Conservation (phyloP, 2,888 invertebrate genomes). For the Lasioglossum leucozonium region DNA sequence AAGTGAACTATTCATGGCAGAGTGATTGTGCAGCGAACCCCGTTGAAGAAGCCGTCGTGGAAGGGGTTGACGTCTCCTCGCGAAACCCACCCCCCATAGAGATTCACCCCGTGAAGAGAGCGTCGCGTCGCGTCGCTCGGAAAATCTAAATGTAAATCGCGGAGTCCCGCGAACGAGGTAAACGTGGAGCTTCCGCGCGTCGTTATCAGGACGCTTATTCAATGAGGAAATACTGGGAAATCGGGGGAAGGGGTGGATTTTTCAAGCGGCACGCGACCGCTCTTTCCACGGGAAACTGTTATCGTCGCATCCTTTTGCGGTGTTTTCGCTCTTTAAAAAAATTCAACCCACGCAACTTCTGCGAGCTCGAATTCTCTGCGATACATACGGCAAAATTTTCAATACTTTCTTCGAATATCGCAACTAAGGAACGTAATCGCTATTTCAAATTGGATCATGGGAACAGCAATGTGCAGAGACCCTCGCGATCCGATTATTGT, state of each 20-base stretch:
- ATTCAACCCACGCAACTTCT: neutral
- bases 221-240: neutral
- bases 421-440: neutral
- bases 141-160: slow-evolving; percentile 11
- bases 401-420: neutral
- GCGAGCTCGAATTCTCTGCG: neutral
- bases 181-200: slow-evolving; percentile 2
- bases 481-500: neutral
- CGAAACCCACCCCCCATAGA: neutral
- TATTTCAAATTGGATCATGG: neutral
- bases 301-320: neutral
- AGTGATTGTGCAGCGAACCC: neutral
- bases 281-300: neutral
- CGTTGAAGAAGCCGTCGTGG: neutral
- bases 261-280: neutral
- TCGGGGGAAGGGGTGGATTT: neutral
- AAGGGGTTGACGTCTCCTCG: neutral
- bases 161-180: slow-evolving; percentile 3
- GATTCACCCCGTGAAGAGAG: neutral
- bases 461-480: neutral
- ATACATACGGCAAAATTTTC: neutral
- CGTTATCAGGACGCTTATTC: neutral
- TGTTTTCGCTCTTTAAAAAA: neutral
- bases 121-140: neutral
- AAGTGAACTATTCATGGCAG: neutral